These are phyloP conservation scores for Pachyramphus minor DNA, from an alignment of 2,113 vertebrate genomes.

Conservation along the genomic window DNA sequence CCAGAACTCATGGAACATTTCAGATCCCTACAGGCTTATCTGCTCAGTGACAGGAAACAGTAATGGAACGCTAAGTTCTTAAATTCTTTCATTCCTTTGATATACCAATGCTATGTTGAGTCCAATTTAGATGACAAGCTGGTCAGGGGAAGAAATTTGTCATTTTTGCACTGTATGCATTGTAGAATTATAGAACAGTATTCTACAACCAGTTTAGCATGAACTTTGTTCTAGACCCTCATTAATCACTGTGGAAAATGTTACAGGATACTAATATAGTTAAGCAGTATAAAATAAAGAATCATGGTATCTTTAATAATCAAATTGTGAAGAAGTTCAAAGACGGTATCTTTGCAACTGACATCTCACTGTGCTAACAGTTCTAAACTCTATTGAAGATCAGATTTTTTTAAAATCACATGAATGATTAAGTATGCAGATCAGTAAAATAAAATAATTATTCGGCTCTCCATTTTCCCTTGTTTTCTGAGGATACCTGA, in stretches of 20 bases:
- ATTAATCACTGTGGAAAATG: background rate
- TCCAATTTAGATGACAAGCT: background rate
- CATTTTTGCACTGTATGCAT: background rate
- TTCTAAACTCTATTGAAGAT: background rate
- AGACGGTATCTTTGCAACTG: background rate
- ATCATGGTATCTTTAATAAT: background rate
- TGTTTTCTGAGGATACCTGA: background rate
- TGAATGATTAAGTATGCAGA: background rate
- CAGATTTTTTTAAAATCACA: background rate
- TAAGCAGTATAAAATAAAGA: background rate
- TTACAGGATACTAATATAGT: background rate
- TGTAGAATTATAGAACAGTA: background rate
- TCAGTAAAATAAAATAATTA: background rate
- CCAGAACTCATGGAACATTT: background rate
- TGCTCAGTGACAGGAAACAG: background rate
- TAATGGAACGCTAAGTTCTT: background rate
- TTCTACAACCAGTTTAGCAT: background rate
- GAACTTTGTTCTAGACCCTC: background rate
- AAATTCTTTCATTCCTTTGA: slow-evolving; percentile 12
- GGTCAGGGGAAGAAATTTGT: background rate
- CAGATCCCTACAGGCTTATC: slow-evolving; percentile 30
- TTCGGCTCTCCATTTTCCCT: background rate
- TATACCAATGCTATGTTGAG: background rate
- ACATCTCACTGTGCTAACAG: background rate
- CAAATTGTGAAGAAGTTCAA: background rate